Base-by-base conservation (phyloP, 2,888 invertebrate genomes). In the Sturmia bella region DNA sequence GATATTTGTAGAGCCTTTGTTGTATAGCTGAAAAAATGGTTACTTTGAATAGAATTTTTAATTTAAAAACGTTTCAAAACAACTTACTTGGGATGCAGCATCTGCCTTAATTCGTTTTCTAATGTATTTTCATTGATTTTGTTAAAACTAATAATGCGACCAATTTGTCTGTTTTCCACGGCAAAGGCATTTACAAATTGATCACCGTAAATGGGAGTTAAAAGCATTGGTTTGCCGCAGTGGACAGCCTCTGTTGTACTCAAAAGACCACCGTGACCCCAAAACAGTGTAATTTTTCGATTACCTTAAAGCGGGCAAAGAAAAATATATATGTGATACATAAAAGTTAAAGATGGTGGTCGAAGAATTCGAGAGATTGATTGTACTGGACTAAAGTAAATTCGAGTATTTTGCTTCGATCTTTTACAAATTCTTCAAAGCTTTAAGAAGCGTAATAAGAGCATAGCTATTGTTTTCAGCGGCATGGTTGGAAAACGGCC, bases 191-290 rank as follows among this genome's bases (percentile, higher is more conserved):
- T 95, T 0, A 93, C 92, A 81, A 93, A 93, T 87, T 95, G 95
- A 87, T 95, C 95, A 1, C 95, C 95, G 85, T 94, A 95, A 61
- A 95, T 92, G 5, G 95, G 95, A 39, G 95, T 92, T 4, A 94
- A 92, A 6, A 95, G 89, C 59, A 94, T 91, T 6, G 95, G 95
- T 43, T 93, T 92, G 12, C 93, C 95, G 66, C 93, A 93, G 84
- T 94, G 93, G 5, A 94, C 91, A 0, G 94, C 93, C 87, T 95
- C 95, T 15, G 93, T 93, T 0, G 93, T 92, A 72, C 95, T 94
- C 19, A 95, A 90, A 76, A 94, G 92, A 2, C 95, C 95, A 2
- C 93, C 94, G 85, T 95, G 95, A 0, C 94, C 92, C 84, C 95
- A 93, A 85, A 95, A 95, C 0, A 92, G 91, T 84, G 93, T 93